These are phyloP conservation scores for Menidia beryllina DNA, from an alignment of 2,113 vertebrate species.

Conservation along the genomic window DNA sequence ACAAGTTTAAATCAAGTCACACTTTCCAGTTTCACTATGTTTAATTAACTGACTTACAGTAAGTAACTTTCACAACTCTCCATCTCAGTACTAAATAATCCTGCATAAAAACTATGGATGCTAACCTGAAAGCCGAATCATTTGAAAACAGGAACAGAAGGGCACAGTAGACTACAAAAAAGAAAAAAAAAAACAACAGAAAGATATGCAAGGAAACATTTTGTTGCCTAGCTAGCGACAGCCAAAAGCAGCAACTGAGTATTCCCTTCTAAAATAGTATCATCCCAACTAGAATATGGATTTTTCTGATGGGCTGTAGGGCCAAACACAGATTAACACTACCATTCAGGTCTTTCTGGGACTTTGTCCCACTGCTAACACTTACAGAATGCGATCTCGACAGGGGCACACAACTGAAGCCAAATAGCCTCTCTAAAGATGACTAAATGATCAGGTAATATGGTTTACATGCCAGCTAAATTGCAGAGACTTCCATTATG, in stretches of 20 bases:
- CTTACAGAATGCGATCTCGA: conserved; percentile 63
- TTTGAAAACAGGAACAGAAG: conserved; percentile 1
- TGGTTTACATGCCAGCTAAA: conserved; percentile 66
- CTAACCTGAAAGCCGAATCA: neutral
- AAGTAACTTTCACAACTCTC: too few relatives aligned
- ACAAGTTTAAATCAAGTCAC: too few relatives aligned
- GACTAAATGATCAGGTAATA: conserved; percentile 72
- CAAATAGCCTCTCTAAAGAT: conserved; percentile 59
- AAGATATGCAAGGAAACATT: conserved; percentile 28
- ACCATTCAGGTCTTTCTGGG: conserved; percentile 61
- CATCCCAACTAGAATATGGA: conserved; percentile 55
- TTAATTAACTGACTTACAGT: too few relatives aligned
- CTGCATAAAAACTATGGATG: neutral
- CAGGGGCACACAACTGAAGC: conserved; percentile 52
- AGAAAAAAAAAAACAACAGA: conserved; percentile 26
- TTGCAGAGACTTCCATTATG: conserved; percentile 50
- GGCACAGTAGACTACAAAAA: conserved; percentile 3
- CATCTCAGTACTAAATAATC: neutral
- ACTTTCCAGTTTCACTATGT: too few relatives aligned
- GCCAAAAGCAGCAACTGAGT: conserved; percentile 57
- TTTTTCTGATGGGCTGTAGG: conserved; percentile 60
- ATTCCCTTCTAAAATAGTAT: conserved; percentile 65
- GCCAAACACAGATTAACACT: conserved; percentile 65
- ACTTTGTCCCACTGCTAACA: conserved; percentile 62
- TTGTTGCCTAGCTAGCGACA: conserved; percentile 20